Evolutionary conservation across 2,113 vertebrate species (phyloP), one percentile per base, ranked within the genome.

Genomic region (Callithrix jacchus): DNA sequence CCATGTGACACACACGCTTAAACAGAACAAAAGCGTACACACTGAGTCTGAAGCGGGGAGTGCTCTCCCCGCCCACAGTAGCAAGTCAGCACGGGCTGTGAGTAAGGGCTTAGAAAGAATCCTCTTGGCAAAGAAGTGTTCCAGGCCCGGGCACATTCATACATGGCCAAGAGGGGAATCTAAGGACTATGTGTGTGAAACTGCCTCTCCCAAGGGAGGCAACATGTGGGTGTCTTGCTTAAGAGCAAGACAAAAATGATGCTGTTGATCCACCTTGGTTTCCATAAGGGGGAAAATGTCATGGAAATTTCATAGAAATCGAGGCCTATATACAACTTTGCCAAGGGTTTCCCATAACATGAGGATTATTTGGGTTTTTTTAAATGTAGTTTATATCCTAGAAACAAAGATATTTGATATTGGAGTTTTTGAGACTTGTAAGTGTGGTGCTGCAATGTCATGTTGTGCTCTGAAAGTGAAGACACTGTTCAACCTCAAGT

Each of bases 381-480:
- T 64, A 1, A 21, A 27, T 42, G n/a, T 70, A 52, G 81, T 82
- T 73, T 64, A 20, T 52, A 56, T 74, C 32, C 66, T 61, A 81
- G 66, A 97, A 90, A 76, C 61, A 91, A 81, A 89, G 54, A 37
- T 89, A 87, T 25, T 76, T 94, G 68, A 52, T 91, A 87, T 21
- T 64, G 91, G 68, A 58, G 32, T 70, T 88, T 88, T 73, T n/a
- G 42, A 89, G 56, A 93, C 66, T 86, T 87, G 2, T 6, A 52
- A 95, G 47, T 71, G 89, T 85, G 45, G 11, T 66, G 35, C 49
- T 70, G 3, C 30, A 93, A 94, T n/a, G n/a, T n/a, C n/a, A n/a
- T n/a, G 1, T 25, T 76, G 86, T 52, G 37, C 77, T 79, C n/a
- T 66, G 42, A 86, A 91, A 86, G 5, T 80, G 45, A 94, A 94